phyloP scores from a whole-genome alignment of 2,888 invertebrate genomes.

The Euproctis similis region DNA sequence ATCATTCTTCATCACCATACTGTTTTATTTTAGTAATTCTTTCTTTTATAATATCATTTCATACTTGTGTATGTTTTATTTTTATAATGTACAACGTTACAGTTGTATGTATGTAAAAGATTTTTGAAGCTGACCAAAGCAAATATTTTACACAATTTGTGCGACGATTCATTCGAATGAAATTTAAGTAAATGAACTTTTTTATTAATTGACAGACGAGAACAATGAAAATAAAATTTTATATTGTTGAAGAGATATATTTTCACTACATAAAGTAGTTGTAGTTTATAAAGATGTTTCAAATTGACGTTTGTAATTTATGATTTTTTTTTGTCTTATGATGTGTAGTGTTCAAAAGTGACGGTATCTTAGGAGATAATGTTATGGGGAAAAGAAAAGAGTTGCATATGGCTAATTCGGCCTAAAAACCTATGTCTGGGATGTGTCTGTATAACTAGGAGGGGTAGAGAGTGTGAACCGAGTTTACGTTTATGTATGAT shows the following conservation, averaged over 20 bases:
- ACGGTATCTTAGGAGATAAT: slow-evolving; percentile 12
- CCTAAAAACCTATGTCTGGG: no score
- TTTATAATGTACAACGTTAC: slow-evolving; percentile 36
- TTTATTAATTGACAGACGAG: slow-evolving; percentile 40
- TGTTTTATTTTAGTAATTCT: slow-evolving; percentile 26
- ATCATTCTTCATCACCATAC: slow-evolving; percentile 38
- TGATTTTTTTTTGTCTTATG: slow-evolving; percentile 57
- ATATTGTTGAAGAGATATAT: slow-evolving; percentile 37
- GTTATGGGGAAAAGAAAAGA: no score
- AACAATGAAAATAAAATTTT: slow-evolving; percentile 35
- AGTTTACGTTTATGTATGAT: no score
- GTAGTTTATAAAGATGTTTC: slow-evolving; percentile 58
- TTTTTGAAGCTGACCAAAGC: slow-evolving; percentile 43
- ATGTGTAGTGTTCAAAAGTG: slow-evolving; percentile 40
- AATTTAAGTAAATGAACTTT: slow-evolving; percentile 62
- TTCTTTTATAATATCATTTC: slow-evolving; percentile 17
- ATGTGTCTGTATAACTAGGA: no score
- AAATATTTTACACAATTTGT: slow-evolving; percentile 33
- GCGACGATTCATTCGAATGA: slow-evolving; percentile 48
- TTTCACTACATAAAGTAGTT: slow-evolving; percentile 32
- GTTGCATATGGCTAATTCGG: no score
- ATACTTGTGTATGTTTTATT: slow-evolving; percentile 43
- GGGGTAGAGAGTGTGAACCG: no score
- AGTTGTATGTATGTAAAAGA: slow-evolving; percentile 36
- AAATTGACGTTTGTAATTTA: slow-evolving; percentile 56